These are phyloP conservation scores for Chelonus insularis DNA, from an alignment of 1,140 invertebrate genomes.

Conservation along the genomic window DNA sequence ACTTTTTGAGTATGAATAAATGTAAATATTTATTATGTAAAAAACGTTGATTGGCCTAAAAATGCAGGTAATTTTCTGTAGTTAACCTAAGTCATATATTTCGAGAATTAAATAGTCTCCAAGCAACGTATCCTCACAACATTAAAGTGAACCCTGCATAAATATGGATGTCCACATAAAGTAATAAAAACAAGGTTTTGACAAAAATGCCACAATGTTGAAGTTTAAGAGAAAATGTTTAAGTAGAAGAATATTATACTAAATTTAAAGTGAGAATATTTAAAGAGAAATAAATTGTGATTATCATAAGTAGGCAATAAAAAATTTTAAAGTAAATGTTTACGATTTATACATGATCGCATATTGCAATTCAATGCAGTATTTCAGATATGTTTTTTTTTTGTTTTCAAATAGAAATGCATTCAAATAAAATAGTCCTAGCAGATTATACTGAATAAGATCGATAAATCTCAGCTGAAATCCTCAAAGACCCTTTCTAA, in stretches of 20 bases:
- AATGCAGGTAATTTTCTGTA: no score
- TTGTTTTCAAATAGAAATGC: no score
- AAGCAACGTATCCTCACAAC: conserved; percentile 27
- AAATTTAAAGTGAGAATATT: neutral
- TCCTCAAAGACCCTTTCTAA: neutral
- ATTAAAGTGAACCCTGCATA: conserved; percentile 37
- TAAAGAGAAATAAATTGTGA: no score
- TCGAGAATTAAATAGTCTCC: conserved; percentile 30
- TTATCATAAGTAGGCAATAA: no score
- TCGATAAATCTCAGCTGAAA: conserved; percentile 11
- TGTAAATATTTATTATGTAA: no score
- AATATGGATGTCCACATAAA: conserved; percentile 38
- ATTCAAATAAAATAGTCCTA: conserved; percentile 4
- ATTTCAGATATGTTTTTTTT: no score
- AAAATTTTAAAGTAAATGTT: no score
- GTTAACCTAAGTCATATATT: neutral
- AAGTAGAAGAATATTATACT: no score
- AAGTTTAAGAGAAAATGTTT: neutral
- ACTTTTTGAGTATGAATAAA: no score
- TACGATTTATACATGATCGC: no score
- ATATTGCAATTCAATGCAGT: no score
- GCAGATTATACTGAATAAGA: conserved; percentile 12
- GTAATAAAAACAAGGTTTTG: conserved; percentile 24
- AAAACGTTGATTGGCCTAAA: no score
- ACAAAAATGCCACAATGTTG: conserved; percentile 3